Evolutionary conservation across 2,888 invertebrate genomes (phyloP), one percentile per base, ranked within the genome.

Genomic region (Drosophila lacicola): DNA sequence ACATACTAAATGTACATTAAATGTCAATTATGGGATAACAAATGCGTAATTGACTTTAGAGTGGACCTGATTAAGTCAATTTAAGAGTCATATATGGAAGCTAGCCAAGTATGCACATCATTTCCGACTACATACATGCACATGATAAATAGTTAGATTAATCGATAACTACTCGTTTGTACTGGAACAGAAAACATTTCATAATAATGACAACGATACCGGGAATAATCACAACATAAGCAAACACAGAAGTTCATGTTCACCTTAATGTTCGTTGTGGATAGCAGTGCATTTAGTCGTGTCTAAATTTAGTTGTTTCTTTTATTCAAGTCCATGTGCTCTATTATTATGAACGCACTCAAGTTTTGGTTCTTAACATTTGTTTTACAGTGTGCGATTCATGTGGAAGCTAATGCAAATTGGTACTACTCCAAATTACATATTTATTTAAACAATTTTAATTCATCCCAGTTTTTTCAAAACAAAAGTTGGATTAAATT

Each of bases 11-110:
- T 60, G 62, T 33, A 33, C 37, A 63, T 29, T 8, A 37, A 58
- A 46, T 33, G 29, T n/a, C 50, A 45, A 64, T 37, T n/a, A 45
- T 33, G 19, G 33, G 29, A 64, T 45, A 64, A 64, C 50, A 64
- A 45, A 9, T 39, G 37, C 44, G 21, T 4, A 64, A 64, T 64
- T 29, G 19, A 13, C 4, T 21, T 25, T 39, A 45, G 50, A 13
- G 65, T 64, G 65, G 37, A 64, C 64, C 21, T 11, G 29, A 42
- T 6, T 29, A 13, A 8, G 29, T 29, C 10, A 25, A n/a, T 36
- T 25, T 6, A 10, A 41, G 33, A 11, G 9, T n/a, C 14, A 33
- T 13, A 0, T 9, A 29, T 3, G 25, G 0, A n/a, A 4, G 14
- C 13, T 13, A 13, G 17, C n/a, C 19, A 42, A 19, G n/a, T 5